Conservation (phyloP, 2,888 invertebrate species). For the Ephialtes manifestator region DNA sequence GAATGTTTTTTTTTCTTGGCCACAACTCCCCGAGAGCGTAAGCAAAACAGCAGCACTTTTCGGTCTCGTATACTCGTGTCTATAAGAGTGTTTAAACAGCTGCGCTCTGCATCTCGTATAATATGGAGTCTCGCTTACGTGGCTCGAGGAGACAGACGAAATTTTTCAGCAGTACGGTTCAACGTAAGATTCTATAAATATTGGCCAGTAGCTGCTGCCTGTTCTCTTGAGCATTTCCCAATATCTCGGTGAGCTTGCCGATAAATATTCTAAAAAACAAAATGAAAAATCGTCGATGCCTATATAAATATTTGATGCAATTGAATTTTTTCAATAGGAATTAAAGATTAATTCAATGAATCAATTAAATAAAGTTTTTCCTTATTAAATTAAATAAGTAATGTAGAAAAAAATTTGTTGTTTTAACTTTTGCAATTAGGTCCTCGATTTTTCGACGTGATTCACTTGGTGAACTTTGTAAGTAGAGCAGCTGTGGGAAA, state of each 20-base stretch:
- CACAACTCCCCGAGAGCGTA: conserved; percentile 16
- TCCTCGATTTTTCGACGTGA: not conserved
- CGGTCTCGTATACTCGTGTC: conserved; percentile 26
- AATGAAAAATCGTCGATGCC: not conserved
- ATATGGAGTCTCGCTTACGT: conserved; percentile 36
- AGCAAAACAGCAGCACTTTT: conserved; percentile 37
- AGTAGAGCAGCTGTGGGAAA: not conserved
- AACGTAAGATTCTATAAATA: conserved; percentile 39
- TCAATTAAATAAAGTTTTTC: not conserved
- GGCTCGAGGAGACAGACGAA: conserved; percentile 24
- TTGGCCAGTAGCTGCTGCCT: not conserved
- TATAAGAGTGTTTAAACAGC: conserved; percentile 55
- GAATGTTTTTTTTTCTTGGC: conserved; percentile 3
- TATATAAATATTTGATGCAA: not conserved
- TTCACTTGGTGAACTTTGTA: not conserved
- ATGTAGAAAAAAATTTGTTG: not conserved
- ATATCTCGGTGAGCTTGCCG: not conserved
- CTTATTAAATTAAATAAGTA: not conserved
- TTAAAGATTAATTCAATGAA: not conserved
- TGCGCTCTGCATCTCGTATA: conserved; percentile 31
- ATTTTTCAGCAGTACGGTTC: conserved; percentile 25
- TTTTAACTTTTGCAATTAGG: not conserved
- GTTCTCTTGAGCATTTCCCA: not conserved
- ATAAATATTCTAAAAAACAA: not conserved
- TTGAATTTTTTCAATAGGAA: not conserved